Conservation (phyloP, 2,797 vertebrate genomes). For the Coluber constrictor region DNA sequence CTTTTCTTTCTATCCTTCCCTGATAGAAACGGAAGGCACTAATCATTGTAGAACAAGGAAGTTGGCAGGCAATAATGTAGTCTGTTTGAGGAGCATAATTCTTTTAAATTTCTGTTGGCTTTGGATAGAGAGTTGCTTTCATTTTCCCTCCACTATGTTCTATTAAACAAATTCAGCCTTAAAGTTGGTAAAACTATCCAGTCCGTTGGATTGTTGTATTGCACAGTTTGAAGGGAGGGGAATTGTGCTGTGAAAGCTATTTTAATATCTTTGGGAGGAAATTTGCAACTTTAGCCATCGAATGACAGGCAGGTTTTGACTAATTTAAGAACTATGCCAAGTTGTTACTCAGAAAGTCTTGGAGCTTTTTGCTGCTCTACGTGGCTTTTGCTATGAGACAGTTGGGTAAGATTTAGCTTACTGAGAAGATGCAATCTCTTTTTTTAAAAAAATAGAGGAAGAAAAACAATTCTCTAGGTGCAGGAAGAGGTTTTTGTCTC, state of each 20-base stretch:
- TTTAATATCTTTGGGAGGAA: neutral
- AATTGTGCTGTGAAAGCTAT: neutral
- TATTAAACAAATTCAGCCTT: neutral
- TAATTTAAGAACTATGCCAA: neutral
- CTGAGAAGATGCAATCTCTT: neutral
- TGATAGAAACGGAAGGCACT: slow-evolving; percentile 6
- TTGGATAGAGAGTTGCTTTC: neutral
- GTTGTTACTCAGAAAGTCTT: neutral
- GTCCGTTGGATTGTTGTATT: neutral
- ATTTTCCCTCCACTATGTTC: neutral
- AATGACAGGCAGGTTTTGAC: neutral
- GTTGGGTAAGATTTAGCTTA: neutral
- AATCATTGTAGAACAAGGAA: neutral
- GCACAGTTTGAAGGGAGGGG: neutral
- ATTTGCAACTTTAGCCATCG: neutral
- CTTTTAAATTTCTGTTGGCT: neutral
- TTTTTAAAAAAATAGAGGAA: neutral
- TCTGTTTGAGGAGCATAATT: slow-evolving; percentile 21
- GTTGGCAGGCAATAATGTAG: neutral
- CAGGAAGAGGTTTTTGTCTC: neutral
- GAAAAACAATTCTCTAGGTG: neutral
- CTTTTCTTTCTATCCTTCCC: neutral
- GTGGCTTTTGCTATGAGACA: neutral
- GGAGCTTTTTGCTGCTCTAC: neutral
- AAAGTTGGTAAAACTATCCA: neutral